phyloP scores from a whole-genome alignment of 2,113 vertebrate genomes.

The Pygoscelis adeliae region DNA sequence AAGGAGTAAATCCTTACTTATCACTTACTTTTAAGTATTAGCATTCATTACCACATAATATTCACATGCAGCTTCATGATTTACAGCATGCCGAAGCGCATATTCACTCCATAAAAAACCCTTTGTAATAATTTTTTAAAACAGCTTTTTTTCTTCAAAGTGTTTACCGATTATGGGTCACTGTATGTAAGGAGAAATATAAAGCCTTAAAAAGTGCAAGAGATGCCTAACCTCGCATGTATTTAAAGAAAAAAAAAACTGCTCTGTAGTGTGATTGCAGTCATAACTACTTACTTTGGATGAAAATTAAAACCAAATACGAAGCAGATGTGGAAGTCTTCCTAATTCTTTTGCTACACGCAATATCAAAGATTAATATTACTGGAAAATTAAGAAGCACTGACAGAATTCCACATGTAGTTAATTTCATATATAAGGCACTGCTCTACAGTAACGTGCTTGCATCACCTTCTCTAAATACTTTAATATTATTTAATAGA shows the following conservation, averaged over 20 bases:
- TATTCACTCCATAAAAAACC: background rate
- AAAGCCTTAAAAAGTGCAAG: background rate
- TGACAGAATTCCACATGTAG: background rate
- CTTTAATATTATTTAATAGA: background rate
- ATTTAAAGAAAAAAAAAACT: background rate
- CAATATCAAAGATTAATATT: background rate
- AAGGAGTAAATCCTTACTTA: background rate
- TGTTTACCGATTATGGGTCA: background rate
- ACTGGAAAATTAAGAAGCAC: background rate
- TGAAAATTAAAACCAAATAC: background rate
- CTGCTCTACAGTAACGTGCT: background rate
- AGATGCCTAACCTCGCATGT: background rate
- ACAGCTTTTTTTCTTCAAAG: background rate
- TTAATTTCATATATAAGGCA: background rate
- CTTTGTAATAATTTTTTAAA: background rate
- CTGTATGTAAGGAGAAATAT: background rate
- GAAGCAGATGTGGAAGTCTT: background rate
- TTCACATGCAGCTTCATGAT: background rate
- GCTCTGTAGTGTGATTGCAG: background rate
- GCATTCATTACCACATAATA: background rate
- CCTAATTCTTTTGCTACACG: background rate
- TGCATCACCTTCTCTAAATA: background rate
- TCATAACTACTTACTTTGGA: background rate
- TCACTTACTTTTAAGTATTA: background rate
- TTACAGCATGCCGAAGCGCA: background rate